Percentiles rank a stretch among this genome's conserved stretches.
Conservation (phyloP, 1,140 invertebrate species). For the Papilio dardanus region DNA sequence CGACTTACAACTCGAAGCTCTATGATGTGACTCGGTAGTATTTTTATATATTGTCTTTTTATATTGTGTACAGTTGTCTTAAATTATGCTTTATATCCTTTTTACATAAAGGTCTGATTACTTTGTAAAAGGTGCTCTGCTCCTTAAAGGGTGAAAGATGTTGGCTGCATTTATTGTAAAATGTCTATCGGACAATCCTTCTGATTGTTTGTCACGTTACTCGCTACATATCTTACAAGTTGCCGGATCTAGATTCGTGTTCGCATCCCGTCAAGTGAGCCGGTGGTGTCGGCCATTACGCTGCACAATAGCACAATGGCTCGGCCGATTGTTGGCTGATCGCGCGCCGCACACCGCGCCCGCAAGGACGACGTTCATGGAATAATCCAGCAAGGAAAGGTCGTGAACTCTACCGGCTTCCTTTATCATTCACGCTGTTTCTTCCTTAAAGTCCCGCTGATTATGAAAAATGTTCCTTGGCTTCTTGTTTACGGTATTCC, state of each 20-base stretch:
- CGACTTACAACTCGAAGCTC: neutral
- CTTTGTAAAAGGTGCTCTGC: too few species aligned
- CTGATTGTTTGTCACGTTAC: neutral
- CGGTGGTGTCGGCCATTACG: slow-evolving; percentile 12
- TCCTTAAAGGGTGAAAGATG: too few species aligned
- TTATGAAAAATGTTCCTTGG: neutral
- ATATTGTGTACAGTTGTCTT: too few species aligned
- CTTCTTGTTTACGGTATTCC: neutral
- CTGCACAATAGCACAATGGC: slow-evolving; percentile 41
- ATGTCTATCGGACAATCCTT: neutral
- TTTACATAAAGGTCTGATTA: too few species aligned
- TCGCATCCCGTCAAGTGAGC: slow-evolving; percentile 5
- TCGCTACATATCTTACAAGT: neutral
- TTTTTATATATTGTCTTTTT: neutral
- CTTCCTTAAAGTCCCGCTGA: neutral
- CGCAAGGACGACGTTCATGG: slow-evolving; percentile 26
- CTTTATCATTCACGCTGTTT: neutral
- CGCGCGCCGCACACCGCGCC: slow-evolving; percentile 7
- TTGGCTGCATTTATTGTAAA: neutral
- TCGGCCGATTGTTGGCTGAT: slow-evolving; percentile 38
- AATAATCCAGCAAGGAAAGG: slow-evolving; percentile 21
- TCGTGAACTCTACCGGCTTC: slow-evolving; percentile 20
- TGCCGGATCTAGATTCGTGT: slow-evolving; percentile 16
- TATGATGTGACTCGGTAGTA: neutral
- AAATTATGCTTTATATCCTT: neutral